phyloP scores from a whole-genome alignment of 1,140 invertebrate species.

The Zaprionus tsacasi region DNA sequence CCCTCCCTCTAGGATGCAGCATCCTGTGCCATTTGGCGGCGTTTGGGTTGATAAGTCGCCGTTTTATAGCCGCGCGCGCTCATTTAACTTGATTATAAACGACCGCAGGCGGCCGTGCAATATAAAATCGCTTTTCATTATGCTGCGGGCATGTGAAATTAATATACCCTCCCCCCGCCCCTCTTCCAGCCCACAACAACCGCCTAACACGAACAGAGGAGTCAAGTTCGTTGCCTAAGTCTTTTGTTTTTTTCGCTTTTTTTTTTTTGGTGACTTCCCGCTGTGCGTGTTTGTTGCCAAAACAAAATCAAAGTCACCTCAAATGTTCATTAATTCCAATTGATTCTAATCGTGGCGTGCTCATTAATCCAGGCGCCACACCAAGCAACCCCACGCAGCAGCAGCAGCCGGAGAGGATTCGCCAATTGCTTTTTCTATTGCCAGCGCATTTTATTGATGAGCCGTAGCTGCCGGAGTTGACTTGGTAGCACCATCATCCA shows the following conservation, averaged over 20 bases:
- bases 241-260: slow-evolving; percentile 66
- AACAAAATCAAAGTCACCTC: slow-evolving; percentile 65
- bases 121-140: slow-evolving; percentile 81
- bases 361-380: slow-evolving; percentile 77
- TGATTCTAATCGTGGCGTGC: slow-evolving; percentile 72
- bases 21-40: slow-evolving; percentile 61
- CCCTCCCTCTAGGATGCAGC: background rate
- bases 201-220: background rate
- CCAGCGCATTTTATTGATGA: slow-evolving; percentile 66
- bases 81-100: slow-evolving; percentile 81
- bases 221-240: slow-evolving; percentile 76
- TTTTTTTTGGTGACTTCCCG: slow-evolving; percentile 34
- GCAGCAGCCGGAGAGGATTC: slow-evolving; percentile 12
- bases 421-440: slow-evolving; percentile 60
- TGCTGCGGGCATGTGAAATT: slow-evolving; percentile 72
- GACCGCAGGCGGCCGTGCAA: slow-evolving; percentile 72
- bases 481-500: no score
- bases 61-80: slow-evolving; percentile 70
- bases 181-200: no score
- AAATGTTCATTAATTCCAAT: slow-evolving; percentile 81
- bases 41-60: slow-evolving; percentile 71
- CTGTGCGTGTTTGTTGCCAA: slow-evolving; percentile 70
- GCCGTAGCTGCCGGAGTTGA: slow-evolving; percentile 11
- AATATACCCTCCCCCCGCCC: slow-evolving; percentile 42
- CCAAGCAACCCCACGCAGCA: slow-evolving; percentile 70